Conservation (phyloP, 1,140 invertebrate species). For the Cotesia chilonis region DNA sequence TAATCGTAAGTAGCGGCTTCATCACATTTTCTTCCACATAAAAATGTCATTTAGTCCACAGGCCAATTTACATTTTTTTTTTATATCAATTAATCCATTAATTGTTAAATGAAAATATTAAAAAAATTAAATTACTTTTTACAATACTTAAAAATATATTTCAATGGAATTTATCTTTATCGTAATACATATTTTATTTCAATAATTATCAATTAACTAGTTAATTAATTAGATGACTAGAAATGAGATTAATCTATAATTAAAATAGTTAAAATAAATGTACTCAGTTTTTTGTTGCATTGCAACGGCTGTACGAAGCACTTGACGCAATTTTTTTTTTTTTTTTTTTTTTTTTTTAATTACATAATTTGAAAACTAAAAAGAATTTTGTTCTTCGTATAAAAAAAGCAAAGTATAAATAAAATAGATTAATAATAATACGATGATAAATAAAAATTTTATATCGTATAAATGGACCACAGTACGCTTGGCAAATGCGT, state of each 20-base stretch:
- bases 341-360: too few species aligned
- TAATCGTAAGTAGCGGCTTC: background rate
- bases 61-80: background rate
- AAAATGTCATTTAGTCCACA: slow-evolving; percentile 1
- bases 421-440: background rate
- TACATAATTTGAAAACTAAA: too few species aligned
- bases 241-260: background rate
- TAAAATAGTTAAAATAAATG: too few species aligned
- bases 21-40: background rate
- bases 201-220: background rate
- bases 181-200: too few species aligned
- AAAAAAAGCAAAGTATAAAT: slow-evolving; percentile 1
- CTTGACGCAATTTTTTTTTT: too few species aligned
- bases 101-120: too few species aligned
- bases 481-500: slow-evolving; percentile 1
- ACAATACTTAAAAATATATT: too few species aligned
- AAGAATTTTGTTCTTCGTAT: too few species aligned
- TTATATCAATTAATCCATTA: background rate
- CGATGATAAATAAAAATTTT: slow-evolving; percentile 2
- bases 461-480: background rate
- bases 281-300: too few species aligned
- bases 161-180: too few species aligned
- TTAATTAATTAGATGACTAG: slow-evolving; percentile 19
- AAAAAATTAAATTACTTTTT: too few species aligned
- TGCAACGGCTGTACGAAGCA: too few species aligned